phyloP scores from a whole-genome alignment of 2,888 invertebrate species.

The Pristionchus entomophagus region DNA sequence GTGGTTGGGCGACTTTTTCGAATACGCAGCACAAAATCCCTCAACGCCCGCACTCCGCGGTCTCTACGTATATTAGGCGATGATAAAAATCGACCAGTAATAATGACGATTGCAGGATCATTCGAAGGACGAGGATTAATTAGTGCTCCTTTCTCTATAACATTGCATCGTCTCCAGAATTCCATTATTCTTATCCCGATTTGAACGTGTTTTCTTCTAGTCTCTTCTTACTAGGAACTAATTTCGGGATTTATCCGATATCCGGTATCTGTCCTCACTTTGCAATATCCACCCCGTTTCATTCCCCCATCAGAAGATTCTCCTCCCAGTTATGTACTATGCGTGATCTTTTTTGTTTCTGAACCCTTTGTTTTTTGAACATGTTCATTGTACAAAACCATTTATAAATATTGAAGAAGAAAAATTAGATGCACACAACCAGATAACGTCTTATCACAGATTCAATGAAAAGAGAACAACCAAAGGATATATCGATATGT shows the following conservation, averaged over 20 bases:
- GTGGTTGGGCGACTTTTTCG: too few species aligned
- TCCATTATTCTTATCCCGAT: too few species aligned
- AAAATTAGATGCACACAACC: conserved; percentile 26
- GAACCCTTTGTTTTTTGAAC: not conserved
- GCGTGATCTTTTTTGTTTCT: conserved; percentile 3
- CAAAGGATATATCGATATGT: conserved; percentile 35
- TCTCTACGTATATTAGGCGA: too few species aligned
- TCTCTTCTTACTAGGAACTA: too few species aligned
- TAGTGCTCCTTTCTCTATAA: too few species aligned
- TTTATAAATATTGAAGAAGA: conserved; percentile 32
- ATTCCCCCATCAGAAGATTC: not conserved
- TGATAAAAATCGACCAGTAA: too few species aligned
- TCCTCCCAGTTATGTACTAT: not conserved
- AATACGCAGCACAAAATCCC: too few species aligned
- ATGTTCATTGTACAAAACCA: not conserved
- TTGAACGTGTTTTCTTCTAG: not conserved
- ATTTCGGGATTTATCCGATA: not conserved
- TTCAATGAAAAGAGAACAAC: conserved; percentile 5
- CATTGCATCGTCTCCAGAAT: too few species aligned
- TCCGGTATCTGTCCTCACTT: not conserved
- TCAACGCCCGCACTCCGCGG: too few species aligned
- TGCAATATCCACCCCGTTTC: not conserved
- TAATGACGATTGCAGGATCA: not conserved
- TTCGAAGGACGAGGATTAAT: not conserved
- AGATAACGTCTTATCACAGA: conserved; percentile 37